Conservation (phyloP, 2,113 vertebrate genomes). For the Cepphus grylle region DNA sequence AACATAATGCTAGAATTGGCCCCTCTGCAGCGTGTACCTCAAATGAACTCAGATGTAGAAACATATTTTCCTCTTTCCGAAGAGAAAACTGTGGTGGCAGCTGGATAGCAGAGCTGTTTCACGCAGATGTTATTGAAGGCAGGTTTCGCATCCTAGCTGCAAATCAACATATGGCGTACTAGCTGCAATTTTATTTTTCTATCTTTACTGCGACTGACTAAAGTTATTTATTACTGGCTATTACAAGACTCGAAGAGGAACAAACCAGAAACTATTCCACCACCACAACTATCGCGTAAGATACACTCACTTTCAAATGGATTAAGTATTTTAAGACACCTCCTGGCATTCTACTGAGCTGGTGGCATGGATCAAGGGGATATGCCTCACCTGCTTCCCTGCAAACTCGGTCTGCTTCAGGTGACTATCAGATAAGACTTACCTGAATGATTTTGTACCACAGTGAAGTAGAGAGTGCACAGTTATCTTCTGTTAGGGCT, state of each 20-base stretch:
- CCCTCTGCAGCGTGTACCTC: not conserved
- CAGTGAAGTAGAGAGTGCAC: fast-evolving
- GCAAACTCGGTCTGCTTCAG: not conserved
- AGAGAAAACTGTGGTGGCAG: constrained; percentile 36
- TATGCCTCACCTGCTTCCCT: not conserved
- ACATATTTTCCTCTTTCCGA: not conserved
- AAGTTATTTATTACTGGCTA: not conserved
- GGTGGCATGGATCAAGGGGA: not conserved
- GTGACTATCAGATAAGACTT: not conserved
- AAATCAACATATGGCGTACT: constrained; percentile 1
- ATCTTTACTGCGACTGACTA: constrained; percentile 8
- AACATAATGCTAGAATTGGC: not conserved
- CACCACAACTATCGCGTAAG: not conserved
- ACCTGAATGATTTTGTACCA: not conserved
- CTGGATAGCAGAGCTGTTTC: constrained; percentile 35
- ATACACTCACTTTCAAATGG: not conserved
- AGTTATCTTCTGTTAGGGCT: not conserved
- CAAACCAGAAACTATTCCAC: not conserved
- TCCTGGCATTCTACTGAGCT: not conserved
- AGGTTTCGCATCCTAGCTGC: constrained; percentile 7
- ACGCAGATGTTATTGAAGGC: constrained; percentile 52
- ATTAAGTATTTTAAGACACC: not conserved
- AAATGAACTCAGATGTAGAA: not conserved
- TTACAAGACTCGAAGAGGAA: not conserved
- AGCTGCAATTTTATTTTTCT: constrained; percentile 28